These are phyloP conservation scores for Pseudorasbora parva DNA, from an alignment of 2,113 vertebrate species.

Conservation along the genomic window DNA sequence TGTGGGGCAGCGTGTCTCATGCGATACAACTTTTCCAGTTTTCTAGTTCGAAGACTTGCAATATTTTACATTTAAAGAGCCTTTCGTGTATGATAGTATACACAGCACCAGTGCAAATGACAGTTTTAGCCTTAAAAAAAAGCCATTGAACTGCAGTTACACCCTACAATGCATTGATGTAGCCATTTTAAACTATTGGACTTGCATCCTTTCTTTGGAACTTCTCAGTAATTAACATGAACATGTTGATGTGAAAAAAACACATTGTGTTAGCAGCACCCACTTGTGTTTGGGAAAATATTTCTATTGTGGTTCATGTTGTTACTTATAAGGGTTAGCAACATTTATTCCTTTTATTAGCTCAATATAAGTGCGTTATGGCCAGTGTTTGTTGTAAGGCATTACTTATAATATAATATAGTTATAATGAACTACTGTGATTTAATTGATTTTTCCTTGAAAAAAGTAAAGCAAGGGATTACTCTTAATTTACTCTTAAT, in stretches of 20 bases:
- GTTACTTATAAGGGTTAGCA: slow-evolving; percentile 56
- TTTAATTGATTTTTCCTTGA: too few species aligned
- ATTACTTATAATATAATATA: too few species aligned
- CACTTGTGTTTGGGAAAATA: slow-evolving; percentile 59
- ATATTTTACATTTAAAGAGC: slow-evolving; percentile 6
- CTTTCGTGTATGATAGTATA: neutral
- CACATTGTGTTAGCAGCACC: slow-evolving; percentile 60
- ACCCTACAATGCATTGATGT: neutral
- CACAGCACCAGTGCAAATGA: neutral
- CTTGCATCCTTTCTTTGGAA: neutral
- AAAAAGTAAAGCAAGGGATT: too few species aligned
- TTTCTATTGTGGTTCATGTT: slow-evolving; percentile 56
- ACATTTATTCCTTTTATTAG: slow-evolving; percentile 23
- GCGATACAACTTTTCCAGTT: neutral
- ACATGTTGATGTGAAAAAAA: slow-evolving; percentile 63
- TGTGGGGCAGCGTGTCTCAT: neutral
- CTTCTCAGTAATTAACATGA: slow-evolving; percentile 67
- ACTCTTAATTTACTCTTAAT: too few species aligned
- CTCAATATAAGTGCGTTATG: neutral
- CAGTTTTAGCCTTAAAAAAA: neutral
- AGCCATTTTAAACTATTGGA: slow-evolving; percentile 19
- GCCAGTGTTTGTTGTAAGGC: too few species aligned
- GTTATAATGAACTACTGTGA: too few species aligned
- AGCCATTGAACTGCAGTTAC: neutral
- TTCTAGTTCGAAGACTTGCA: slow-evolving; percentile 9